Conservation (phyloP, 2,797 vertebrate genomes). For the Coregonus ussuriensis region DNA sequence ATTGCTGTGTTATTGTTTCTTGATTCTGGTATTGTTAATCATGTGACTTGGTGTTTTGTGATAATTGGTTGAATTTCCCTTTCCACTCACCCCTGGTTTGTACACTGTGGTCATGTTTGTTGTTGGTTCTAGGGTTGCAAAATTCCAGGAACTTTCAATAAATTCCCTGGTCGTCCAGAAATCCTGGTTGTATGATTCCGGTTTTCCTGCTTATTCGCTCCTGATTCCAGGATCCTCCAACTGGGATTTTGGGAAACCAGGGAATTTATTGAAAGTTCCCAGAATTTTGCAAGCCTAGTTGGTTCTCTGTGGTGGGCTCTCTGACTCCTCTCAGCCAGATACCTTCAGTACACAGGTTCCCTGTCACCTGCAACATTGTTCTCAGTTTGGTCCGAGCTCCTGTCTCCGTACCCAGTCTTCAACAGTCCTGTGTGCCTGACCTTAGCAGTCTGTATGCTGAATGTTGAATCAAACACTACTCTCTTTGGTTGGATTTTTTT, state of each 20-base stretch:
- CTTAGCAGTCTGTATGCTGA: slow-evolving; percentile 3
- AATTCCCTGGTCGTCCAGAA: too few relatives aligned
- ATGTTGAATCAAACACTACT: background rate
- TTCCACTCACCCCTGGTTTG: background rate
- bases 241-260: too few relatives aligned
- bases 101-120: background rate
- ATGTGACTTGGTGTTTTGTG: background rate
- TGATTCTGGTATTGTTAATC: background rate
- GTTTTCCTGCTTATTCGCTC: too few relatives aligned
- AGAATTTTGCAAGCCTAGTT: background rate
- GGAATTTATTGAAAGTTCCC: too few relatives aligned
- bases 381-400: background rate
- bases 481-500: background rate
- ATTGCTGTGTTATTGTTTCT: background rate
- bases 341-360: background rate
- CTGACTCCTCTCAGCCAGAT: background rate
- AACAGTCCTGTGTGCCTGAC: background rate
- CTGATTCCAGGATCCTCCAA: too few relatives aligned
- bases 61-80: background rate
- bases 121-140: background rate
- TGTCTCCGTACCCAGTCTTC: background rate
- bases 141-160: too few relatives aligned
- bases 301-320: background rate
- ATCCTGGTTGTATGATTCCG: too few relatives aligned
- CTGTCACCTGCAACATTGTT: background rate